Percentiles rank a stretch among this genome's conserved stretches.
phyloP scores from a whole-genome alignment of 1,140 invertebrate genomes.

The Ips typographus region DNA sequence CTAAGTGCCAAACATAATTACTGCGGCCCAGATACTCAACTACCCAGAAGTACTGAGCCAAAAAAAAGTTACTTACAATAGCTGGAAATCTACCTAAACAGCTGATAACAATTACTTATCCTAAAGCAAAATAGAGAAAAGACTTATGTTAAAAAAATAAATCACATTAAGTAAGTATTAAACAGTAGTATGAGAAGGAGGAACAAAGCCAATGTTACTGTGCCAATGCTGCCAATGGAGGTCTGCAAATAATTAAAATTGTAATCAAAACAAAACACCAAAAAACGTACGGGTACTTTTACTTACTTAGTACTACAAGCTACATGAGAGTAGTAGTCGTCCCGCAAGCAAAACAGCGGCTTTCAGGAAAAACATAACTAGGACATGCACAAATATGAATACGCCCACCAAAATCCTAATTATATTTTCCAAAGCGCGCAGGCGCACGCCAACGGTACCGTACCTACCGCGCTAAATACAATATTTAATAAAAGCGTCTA shows the following conservation, averaged over 20 bases:
- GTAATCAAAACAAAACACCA: neutral
- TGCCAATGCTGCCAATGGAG: conserved; percentile 48
- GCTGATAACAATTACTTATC: conserved; percentile 31
- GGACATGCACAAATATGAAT: conserved; percentile 14
- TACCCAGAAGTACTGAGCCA: no score
- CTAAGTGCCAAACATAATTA: no score
- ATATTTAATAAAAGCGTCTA: neutral
- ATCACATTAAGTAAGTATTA: conserved; percentile 38
- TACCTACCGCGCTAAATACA: conserved; percentile 1
- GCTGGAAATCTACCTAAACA: conserved; percentile 30
- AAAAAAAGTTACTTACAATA: conserved; percentile 41
- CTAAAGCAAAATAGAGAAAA: conserved; percentile 30
- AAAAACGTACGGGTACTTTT: neutral
- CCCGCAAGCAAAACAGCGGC: conserved; percentile 6
- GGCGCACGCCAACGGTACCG: neutral
- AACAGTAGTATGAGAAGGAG: conserved; percentile 46
- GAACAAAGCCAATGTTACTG: conserved; percentile 45
- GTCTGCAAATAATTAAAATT: conserved; percentile 46
- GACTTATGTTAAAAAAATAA: conserved; percentile 12
- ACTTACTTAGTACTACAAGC: conserved; percentile 32
- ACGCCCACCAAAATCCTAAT: conserved; percentile 1
- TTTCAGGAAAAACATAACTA: conserved; percentile 9
- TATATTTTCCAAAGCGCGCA: conserved; percentile 1
- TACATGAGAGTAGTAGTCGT: conserved; percentile 12
- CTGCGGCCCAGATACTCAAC: no score